phyloP scores from a whole-genome alignment of 92 coral and sea anemone species.

The Ricordea florida region DNA sequence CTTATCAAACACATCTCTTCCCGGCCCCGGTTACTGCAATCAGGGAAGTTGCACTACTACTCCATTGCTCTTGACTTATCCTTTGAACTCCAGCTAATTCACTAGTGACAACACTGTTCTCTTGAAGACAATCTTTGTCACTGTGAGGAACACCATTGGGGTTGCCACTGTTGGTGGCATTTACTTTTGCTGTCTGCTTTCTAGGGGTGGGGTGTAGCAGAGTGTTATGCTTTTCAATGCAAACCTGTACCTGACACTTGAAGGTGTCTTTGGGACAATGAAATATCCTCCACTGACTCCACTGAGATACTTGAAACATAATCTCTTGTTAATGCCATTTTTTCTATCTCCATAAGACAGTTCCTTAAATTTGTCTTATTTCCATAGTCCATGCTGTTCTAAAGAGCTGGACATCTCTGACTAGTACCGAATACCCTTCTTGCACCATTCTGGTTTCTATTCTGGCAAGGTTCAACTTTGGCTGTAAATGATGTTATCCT shows the following conservation, averaged over 20 bases:
- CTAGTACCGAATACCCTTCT: too few relatives aligned
- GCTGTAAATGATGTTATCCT: too few relatives aligned
- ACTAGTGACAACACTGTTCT: not conserved
- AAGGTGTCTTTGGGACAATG: slow-evolving; percentile 54
- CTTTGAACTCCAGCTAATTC: not conserved
- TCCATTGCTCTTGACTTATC: not conserved
- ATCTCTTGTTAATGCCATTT: slow-evolving; percentile 50
- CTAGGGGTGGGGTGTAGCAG: slow-evolving; percentile 37
- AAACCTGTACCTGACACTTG: slow-evolving; percentile 43
- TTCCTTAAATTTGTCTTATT: slow-evolving; percentile 49
- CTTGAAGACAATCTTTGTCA: not conserved
- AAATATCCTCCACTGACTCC: slow-evolving; percentile 66
- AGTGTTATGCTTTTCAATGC: slow-evolving; percentile 48
- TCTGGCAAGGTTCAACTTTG: not conserved
- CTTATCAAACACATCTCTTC: slow-evolving; percentile 61
- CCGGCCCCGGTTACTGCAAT: slow-evolving; percentile 65
- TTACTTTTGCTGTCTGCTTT: not conserved
- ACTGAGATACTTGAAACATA: slow-evolving; percentile 63
- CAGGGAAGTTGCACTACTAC: not conserved
- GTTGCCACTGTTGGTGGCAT: not conserved
- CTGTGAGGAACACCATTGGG: not conserved
- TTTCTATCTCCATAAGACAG: slow-evolving; percentile 23
- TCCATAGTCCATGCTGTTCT: slow-evolving; percentile 64
- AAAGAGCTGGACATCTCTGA: slow-evolving; percentile 43
- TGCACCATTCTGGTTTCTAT: too few relatives aligned